These are phyloP conservation scores for Actinemys pallida DNA, from an alignment of 2,113 vertebrate genomes.

Conservation along the genomic window DNA sequence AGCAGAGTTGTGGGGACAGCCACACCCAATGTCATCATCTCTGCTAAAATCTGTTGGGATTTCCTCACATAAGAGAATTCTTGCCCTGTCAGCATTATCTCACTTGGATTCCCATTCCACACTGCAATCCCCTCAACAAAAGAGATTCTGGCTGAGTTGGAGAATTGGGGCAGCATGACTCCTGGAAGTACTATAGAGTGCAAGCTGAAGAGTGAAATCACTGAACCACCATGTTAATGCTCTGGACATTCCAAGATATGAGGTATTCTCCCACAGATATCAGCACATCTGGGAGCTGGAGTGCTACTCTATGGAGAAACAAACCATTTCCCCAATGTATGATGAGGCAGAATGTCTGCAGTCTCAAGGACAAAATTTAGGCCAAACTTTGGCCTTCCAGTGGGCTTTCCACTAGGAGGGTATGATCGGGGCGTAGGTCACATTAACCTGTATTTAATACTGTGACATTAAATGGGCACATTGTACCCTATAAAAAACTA, in stretches of 20 bases:
- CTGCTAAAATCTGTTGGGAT: background rate
- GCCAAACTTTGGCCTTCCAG: no score
- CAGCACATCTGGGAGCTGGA: background rate
- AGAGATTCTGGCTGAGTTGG: background rate
- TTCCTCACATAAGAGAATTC: background rate
- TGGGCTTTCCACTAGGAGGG: background rate
- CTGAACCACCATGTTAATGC: background rate
- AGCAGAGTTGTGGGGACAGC: background rate
- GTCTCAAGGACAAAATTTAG: background rate
- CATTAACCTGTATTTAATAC: background rate
- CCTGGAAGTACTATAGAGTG: background rate
- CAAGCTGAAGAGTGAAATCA: background rate
- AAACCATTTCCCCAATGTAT: background rate
- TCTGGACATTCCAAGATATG: background rate
- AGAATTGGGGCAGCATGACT: background rate
- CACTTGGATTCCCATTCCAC: background rate
- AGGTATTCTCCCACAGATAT: background rate
- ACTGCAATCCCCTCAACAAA: background rate
- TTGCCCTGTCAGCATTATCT: background rate
- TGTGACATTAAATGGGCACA: background rate
- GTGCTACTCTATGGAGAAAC: background rate
- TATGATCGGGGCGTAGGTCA: background rate
- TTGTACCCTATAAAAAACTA: background rate
- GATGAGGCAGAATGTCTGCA: background rate
- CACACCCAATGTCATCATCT: background rate